Evolutionary conservation across 1,140 invertebrate species (phyloP), one percentile per base, ranked within the genome.

Genomic region (Trichonephila clavata): DNA sequence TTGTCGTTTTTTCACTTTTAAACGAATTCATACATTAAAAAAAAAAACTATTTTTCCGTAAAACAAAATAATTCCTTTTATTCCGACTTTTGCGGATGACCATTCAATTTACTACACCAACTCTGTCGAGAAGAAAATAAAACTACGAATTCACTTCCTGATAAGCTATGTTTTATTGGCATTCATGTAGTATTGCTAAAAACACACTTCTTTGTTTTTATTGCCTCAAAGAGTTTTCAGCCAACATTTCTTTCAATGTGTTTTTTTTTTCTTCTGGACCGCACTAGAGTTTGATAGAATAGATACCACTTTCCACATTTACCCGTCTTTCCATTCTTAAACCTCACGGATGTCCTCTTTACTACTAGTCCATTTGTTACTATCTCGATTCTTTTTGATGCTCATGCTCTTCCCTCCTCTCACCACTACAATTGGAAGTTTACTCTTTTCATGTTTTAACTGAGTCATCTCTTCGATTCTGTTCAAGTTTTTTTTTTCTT

Each of bases 361-460:
- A 24, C 27, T 32, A 27, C 57, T 39, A 83, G 18, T 43, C 80
- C 84, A 86, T 86, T 86, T 86, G 84, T 86, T 83, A 86, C 84
- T 20, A 60, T 86, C 84, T 63, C 84, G 50, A 86, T 61, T 63
- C 84, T 86, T 86, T 86, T 86, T 20, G 32, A 21, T 63, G 84
- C 59, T 86, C 84, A 39, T 39, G 32, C 32, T 39, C 32, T 39
- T 39, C 32, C 32, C 32, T 39, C 63, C 61, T 86, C 63, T 86
- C 63, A 59, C 60, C 57, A 39, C 84, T 61, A 63, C 84, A 86
- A 86, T 86, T 32, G 84, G 59, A 86, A 86, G 84, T 59, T 61
- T 60, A 61, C 84, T 86, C 84, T 61, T 86, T 86, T 86, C 84
- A 86, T 86, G 84, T 86, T 86, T 83, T 20, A 86, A 57, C 84